These are phyloP conservation scores for Nebria ingens DNA, from an alignment of 1,140 invertebrate species.

Conservation along the genomic window DNA sequence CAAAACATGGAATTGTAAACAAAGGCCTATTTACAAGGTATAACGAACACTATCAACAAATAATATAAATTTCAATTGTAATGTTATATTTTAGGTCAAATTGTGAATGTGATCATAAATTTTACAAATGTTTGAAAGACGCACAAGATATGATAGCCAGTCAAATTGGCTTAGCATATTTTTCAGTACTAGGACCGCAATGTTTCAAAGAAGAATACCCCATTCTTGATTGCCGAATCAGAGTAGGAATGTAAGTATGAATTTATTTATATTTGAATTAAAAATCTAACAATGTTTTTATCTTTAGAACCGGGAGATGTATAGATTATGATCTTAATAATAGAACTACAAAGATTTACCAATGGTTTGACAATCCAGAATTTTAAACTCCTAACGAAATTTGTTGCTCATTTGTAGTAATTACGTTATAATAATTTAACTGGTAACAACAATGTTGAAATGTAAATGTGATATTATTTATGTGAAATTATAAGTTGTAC, in stretches of 20 bases:
- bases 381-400: conserved; percentile 33
- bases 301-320: conserved; percentile 32
- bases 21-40: conserved; percentile 42
- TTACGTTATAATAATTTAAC: no score
- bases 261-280: conserved; percentile 13
- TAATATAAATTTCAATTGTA: conserved; percentile 13
- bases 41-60: neutral
- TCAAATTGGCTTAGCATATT: conserved; percentile 44
- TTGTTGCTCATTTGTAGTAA: no score
- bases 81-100: conserved; percentile 38
- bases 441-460: no score
- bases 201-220: conserved; percentile 43
- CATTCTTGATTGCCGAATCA: conserved; percentile 34
- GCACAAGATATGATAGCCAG: conserved; percentile 36
- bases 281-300: conserved; percentile 11
- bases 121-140: conserved; percentile 42
- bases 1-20: conserved; percentile 21
- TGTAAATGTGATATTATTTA: no score
- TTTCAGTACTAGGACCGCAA: conserved; percentile 44
- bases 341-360: conserved; percentile 38
- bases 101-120: conserved; percentile 45
- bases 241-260: conserved; percentile 27
- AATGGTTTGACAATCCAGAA: conserved; percentile 47
- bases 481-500: no score
- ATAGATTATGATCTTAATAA: conserved; percentile 39